phyloP scores from a whole-genome alignment of 2,113 vertebrate genomes.

The Acrocephalus arundinaceus region DNA sequence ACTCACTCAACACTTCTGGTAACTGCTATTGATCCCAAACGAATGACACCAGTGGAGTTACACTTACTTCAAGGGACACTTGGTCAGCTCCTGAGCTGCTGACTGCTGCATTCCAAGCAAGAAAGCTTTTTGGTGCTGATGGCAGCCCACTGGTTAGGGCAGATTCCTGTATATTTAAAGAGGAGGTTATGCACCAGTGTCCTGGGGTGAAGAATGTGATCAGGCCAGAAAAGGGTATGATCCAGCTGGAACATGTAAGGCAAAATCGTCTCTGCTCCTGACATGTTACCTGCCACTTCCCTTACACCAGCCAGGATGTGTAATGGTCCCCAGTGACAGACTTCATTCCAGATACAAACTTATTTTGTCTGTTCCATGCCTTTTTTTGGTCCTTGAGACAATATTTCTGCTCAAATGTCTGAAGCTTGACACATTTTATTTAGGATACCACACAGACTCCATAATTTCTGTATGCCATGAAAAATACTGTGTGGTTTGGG shows the following conservation, averaged over 20 bases:
- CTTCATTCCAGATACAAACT: not conserved
- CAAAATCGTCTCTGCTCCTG: not conserved
- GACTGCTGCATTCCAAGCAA: not conserved
- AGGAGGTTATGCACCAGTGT: not conserved
- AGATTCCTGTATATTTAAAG: not conserved
- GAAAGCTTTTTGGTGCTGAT: not conserved
- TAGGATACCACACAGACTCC: not conserved
- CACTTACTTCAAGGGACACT: not conserved
- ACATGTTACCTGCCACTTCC: not conserved
- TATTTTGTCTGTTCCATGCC: not conserved
- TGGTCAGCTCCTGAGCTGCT: not conserved
- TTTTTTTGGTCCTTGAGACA: not conserved
- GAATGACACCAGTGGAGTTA: not conserved
- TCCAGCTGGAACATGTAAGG: not conserved
- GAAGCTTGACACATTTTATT: not conserved
- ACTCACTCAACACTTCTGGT: not conserved
- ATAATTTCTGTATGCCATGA: not conserved
- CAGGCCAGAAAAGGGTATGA: not conserved
- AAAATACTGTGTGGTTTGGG: not conserved
- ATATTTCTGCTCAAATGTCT: not conserved
- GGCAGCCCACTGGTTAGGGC: not conserved
- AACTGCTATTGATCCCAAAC: not conserved
- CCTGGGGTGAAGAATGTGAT: not conserved
- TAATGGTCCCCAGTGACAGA: accelerated
- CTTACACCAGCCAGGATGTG: not conserved